Percentiles rank a stretch among this genome's conserved stretches.
Conservation (phyloP, 2,113 vertebrate species). For the Hippocampus comes region DNA sequence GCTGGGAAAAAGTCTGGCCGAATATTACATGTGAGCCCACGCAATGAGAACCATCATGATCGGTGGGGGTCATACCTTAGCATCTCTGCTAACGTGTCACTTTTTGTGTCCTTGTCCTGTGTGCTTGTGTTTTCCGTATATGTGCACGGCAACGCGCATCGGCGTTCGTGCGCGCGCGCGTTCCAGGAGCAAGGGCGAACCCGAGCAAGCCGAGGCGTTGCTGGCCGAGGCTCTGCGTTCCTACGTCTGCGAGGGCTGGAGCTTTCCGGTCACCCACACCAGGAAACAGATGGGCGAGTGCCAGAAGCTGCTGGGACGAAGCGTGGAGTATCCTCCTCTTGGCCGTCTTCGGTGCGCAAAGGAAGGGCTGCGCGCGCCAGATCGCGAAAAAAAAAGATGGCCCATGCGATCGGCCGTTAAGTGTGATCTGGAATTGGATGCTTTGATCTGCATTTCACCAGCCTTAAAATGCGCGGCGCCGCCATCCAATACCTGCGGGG, state of each 20-base stretch:
- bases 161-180: slow-evolving; percentile 6
- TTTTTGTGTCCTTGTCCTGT: background rate
- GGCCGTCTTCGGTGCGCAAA: too few relatives aligned
- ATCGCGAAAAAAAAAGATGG: too few relatives aligned
- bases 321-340: slow-evolving; percentile 92
- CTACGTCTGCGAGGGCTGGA: slow-evolving; percentile 90
- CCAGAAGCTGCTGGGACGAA: slow-evolving; percentile 86
- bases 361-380: too few relatives aligned
- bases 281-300: slow-evolving; percentile 90
- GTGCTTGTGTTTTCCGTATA: background rate
- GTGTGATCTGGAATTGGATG: too few relatives aligned
- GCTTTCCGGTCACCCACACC: slow-evolving; percentile 87
- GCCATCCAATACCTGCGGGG: too few relatives aligned
- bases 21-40: slow-evolving; percentile 90
- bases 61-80: too few relatives aligned
- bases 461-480: too few relatives aligned
- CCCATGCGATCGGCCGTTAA: too few relatives aligned
- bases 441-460: too few relatives aligned
- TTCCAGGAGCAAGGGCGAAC: slow-evolving; percentile 86
- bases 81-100: background rate
- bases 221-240: slow-evolving; percentile 89
- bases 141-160: background rate
- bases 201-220: slow-evolving; percentile 85
- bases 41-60: too few relatives aligned
- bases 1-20: slow-evolving; percentile 93